Conservation (phyloP, 2,113 vertebrate species). For the Malurus cyaneus region DNA sequence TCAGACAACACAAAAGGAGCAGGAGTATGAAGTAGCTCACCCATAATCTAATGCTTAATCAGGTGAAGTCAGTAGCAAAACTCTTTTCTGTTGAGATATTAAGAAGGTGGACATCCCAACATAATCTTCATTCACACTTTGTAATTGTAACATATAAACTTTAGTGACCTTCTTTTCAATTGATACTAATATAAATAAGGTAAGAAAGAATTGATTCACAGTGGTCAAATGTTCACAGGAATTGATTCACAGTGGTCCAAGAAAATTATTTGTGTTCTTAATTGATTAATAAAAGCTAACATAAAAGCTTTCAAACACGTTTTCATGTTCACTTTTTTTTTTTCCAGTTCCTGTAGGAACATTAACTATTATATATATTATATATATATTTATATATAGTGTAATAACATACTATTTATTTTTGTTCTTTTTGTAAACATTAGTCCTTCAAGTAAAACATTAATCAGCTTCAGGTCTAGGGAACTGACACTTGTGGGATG, state of each 20-base stretch:
- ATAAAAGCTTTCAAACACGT: too few species aligned
- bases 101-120: not conserved
- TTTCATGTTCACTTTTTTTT: not conserved
- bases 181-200: not conserved
- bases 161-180: not conserved
- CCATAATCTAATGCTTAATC: not conserved
- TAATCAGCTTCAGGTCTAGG: not conserved
- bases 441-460: not conserved
- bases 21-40: not conserved
- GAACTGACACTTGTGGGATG: not conserved
- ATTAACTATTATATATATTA: too few species aligned
- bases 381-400: not conserved
- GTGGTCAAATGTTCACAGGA: not conserved
- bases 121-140: not conserved
- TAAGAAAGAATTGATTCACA: not conserved
- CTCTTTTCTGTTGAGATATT: not conserved
- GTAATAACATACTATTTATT: not conserved
- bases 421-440: not conserved
- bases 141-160: not conserved
- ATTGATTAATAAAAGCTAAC: not conserved
- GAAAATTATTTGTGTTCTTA: not conserved
- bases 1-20: not conserved
- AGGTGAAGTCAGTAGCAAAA: not conserved
- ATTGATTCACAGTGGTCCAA: not conserved
- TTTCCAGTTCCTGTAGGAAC: not conserved